Conservation (phyloP, 2,113 vertebrate genomes). For the Okapia johnstoni region DNA sequence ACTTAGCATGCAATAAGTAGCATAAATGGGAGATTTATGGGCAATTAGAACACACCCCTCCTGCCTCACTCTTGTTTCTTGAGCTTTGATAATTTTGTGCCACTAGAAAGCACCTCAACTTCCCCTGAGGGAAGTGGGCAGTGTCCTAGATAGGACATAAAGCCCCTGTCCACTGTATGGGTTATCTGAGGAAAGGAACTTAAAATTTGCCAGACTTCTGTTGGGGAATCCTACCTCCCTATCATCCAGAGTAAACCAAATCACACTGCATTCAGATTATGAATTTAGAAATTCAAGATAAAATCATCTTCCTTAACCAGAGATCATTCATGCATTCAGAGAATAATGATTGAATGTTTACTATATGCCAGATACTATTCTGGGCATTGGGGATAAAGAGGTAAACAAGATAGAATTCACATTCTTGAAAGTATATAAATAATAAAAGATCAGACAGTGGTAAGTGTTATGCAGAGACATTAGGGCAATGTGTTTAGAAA, state of each 20-base stretch:
- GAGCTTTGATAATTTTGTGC: background rate
- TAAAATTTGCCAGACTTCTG: background rate
- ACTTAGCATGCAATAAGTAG: background rate
- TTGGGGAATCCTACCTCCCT: background rate
- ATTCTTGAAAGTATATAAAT: background rate
- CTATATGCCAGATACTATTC: background rate
- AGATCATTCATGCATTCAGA: background rate
- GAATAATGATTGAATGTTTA: background rate
- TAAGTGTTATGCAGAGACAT: background rate
- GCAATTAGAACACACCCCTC: background rate
- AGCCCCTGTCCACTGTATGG: background rate
- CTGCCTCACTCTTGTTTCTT: background rate
- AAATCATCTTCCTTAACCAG: background rate
- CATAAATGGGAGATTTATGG: background rate
- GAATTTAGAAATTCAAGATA: background rate
- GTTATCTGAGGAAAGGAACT: background rate
- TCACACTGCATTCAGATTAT: background rate
- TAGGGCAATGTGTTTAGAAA: background rate
- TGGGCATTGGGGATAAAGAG: background rate
- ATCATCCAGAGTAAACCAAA: background rate
- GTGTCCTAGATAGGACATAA: background rate
- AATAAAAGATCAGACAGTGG: background rate
- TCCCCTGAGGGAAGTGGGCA: background rate
- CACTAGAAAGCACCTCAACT: background rate
- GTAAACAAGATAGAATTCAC: background rate